phyloP scores from a whole-genome alignment of 2,888 invertebrate species.

The Lymantria monacha region DNA sequence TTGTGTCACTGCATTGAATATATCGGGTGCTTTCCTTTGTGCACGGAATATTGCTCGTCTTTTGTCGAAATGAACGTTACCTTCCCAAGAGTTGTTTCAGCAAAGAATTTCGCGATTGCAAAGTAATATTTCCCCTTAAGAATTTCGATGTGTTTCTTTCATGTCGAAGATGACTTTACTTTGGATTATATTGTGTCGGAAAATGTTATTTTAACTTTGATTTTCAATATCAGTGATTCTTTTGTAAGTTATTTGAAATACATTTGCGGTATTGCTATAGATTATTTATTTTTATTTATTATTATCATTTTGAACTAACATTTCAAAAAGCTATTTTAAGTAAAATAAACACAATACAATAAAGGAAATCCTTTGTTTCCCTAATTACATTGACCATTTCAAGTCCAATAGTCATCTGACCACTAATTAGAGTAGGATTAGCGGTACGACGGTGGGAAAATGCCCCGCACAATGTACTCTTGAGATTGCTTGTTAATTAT shows the following conservation, averaged over 20 bases:
- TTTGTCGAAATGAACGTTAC: conserved; percentile 80
- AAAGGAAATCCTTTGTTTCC: conserved; percentile 53
- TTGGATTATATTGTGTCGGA: conserved; percentile 68
- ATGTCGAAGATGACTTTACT: conserved; percentile 77
- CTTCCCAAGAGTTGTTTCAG: conserved; percentile 79
- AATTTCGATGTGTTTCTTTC: conserved; percentile 80
- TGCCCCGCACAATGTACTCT: conserved; percentile 49
- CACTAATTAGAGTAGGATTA: conserved; percentile 77
- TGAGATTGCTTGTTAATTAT: conserved; percentile 62
- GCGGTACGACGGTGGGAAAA: conserved; percentile 51
- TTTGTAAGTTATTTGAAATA: conserved; percentile 35
- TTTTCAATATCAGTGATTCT: conserved; percentile 52
- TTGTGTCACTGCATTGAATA: conserved; percentile 82
- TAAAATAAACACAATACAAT: conserved; percentile 25
- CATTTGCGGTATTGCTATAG: conserved; percentile 20
- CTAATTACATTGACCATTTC: conserved; percentile 75
- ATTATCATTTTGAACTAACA: neutral
- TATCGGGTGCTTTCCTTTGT: conserved; percentile 80
- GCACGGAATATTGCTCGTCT: conserved; percentile 80
- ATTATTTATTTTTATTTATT: neutral
- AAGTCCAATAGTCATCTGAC: conserved; percentile 76
- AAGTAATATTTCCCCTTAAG: conserved; percentile 81
- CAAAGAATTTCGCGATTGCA: conserved; percentile 79
- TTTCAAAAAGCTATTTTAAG: neutral
- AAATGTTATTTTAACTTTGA: conserved; percentile 61